Conservation (phyloP, 2,888 invertebrate species). For the Drosophila bunnanda region DNA sequence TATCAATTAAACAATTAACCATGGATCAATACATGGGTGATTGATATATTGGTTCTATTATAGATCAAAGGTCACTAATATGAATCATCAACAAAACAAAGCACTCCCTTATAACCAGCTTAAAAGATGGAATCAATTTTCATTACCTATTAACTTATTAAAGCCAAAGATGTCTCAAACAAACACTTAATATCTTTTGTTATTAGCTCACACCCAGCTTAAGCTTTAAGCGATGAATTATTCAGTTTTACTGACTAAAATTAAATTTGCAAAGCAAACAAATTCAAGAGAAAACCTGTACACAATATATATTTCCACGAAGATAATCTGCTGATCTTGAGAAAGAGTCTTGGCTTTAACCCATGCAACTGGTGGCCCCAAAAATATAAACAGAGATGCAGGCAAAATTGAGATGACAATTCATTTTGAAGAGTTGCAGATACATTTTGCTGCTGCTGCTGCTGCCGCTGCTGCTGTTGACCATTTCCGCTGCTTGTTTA, state of each 20-base stretch:
- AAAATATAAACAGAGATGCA: conserved; percentile 15
- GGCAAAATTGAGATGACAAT: conserved; percentile 33
- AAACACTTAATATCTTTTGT: no score
- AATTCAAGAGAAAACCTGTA: conserved; percentile 3
- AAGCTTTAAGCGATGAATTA: background rate
- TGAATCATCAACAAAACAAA: background rate
- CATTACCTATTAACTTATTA: background rate
- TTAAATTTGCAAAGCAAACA: conserved; percentile 2
- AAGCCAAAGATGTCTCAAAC: background rate
- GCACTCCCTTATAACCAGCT: background rate
- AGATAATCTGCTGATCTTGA: conserved; percentile 10
- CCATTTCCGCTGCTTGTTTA: conserved; percentile 43
- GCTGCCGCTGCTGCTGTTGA: conserved; percentile 15
- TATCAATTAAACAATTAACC: conserved; percentile 14
- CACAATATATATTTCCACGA: background rate
- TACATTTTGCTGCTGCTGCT: conserved; percentile 18
- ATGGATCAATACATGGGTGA: background rate
- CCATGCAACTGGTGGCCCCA: conserved; percentile 13
- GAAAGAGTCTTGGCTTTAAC: background rate
- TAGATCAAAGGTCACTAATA: background rate
- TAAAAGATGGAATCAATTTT: background rate
- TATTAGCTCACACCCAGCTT: no score
- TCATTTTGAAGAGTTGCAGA: conserved; percentile 32
- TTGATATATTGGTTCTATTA: no score
- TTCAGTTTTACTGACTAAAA: background rate